Base-by-base conservation (phyloP, 2,113 vertebrate species). In the Nettapus auritus region DNA sequence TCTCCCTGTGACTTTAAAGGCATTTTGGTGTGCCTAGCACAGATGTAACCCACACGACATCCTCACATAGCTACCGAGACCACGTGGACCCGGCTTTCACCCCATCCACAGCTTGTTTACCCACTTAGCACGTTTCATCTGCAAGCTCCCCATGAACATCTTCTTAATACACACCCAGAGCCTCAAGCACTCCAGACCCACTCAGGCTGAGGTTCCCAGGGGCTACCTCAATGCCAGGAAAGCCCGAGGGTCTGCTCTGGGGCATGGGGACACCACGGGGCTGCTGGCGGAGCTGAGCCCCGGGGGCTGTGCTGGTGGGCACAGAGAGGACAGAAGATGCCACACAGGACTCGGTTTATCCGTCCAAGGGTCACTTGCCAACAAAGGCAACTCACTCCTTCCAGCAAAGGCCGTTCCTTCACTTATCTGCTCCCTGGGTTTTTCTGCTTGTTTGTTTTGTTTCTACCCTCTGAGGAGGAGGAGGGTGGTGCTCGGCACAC, bases 361-460 rank as follows among this genome's bases (percentile, higher is more conserved):
- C 46, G 6, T 9, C 46, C 4, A 0, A 29, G 67, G 59, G 34
- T 88, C 91, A 50, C 40, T 78, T 55, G 5, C 19, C 67, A 40
- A 64, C 69, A 76, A 29, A 1, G 9, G 50, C 76, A 25, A 50
- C 76, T 86, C 42, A 22, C 22, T 48, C 5, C 1, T 64, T 82
- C 77, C 87, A 36, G 63, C 0, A 0, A 60, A 33, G 57, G 57
- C 79, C 1, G 1, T 53, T 86, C 52, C 69, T 93, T 78, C 68
- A 81, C 60, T 91, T 86, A 88, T 86, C 89, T 91, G 56, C 73
- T 85, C 53, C 68, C 0, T 4, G 40, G 40, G 64, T 80, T 92
- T 82, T 82, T 91, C 74, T 34, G 52, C 85, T 52, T 93, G 83
- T 88, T 97, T 82, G 69, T 86, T 91, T 88, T 80, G 86, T 78